Base-by-base conservation (phyloP, 2,888 invertebrate genomes). In the Tetragonisca angustula region DNA sequence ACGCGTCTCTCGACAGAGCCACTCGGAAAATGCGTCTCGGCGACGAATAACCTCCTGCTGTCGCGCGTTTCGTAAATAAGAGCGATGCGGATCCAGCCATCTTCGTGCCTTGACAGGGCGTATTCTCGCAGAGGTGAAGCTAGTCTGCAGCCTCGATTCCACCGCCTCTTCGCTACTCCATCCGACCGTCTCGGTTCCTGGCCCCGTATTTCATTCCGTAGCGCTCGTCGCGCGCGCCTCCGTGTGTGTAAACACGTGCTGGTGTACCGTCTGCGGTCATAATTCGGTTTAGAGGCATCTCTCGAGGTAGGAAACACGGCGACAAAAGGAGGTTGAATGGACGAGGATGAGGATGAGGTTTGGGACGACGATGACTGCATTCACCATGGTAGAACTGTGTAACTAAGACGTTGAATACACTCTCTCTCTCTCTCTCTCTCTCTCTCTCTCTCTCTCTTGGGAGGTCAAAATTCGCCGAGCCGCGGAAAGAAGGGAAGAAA, bases 1-100 rank as follows among this genome's bases (percentile, higher is more conserved):
- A 88, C 85, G 75, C 82, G 68, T 17, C 87, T 17, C 87, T 88
- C 67, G 87, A 88, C 88, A 81, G 87, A 88, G 89, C 89, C 85
- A 87, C 81, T 84, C 80, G 78, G 85, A 85, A 76, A 85, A 79
- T 27, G 0, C 77, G 87, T 87, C 87, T 49, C 80, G 81, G 76
- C 77, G 89, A 89, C 89, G 83, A 85, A 88, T 88, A 88, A 87
- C 85, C 75, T 83, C 1, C 79, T 83, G 79, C 83, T 77, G 81
- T 71, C 80, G 65, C 81, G 83, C 85, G 77, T 88, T 85, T 82
- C 78, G 85, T 73, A 79, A 43, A 43, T 43, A 43, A 74, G 77
- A 81, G 83, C 89, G 89, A 88, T 89, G 82, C 89, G 89, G 82
- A 76, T 79, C 77, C 83, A 36, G 27, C 27, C 27, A 27, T 72